Base-by-base conservation (phyloP, 2,888 invertebrate genomes). In the Chorisops tibialis region DNA sequence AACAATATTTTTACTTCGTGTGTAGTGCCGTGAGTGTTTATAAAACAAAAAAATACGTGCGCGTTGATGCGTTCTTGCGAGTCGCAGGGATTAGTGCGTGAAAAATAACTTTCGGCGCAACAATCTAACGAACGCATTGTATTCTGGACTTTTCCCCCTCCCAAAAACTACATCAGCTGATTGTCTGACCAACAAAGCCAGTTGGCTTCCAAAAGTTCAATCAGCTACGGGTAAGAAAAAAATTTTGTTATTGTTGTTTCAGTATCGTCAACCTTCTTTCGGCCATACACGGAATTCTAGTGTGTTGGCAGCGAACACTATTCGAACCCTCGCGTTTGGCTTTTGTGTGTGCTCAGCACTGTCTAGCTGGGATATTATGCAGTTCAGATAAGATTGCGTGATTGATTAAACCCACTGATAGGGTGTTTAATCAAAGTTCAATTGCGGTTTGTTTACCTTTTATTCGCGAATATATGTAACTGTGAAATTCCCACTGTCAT, bases 291-390 rank as follows among this genome's bases (percentile, higher is more conserved):
- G n/a, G n/a, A n/a, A n/a, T n/a, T n/a, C n/a, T n/a, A 30, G 9
- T 30, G 30, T 30, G 30, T n/a, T n/a, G n/a, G n/a, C n/a, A n/a
- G n/a, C n/a, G n/a, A n/a, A n/a, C n/a, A n/a, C n/a, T n/a, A 41
- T 41, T 18, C 19, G 18, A 35, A 9, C 9, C 49, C 35, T 38
- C 14, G 30, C 7, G 5, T 30, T 24, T 30, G n/a, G n/a, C 16
- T 18, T 14, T 24, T 56, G 56, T 56, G 54, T 56, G 30, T 56
- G 56, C 18, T 56, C 56, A 56, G 30, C 45, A 11, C 18, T 30
- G 56, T 56, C 56, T 56, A 56, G 56, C 35, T 35, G 30, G 43
- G 43, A 24, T 41, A 43, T 54, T 54, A 39, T 54, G 54, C 41
- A 43, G 56, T 4, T 7, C 2, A 22, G 56, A 56, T 56, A 43